These are phyloP conservation scores for Lagorchestes hirsutus DNA, from an alignment of 2,797 vertebrate species.

Conservation along the genomic window DNA sequence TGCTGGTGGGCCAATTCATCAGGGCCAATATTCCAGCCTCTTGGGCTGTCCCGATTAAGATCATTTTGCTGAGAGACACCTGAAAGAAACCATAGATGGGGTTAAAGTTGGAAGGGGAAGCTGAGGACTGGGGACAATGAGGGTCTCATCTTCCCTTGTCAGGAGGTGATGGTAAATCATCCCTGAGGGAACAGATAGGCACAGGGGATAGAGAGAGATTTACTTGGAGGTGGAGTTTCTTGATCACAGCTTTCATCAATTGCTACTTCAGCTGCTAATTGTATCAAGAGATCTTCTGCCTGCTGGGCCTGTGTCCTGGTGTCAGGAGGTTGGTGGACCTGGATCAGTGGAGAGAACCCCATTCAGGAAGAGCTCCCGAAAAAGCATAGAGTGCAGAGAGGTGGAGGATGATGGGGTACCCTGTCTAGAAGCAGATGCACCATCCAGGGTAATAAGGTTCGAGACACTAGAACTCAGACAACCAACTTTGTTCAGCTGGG, in stretches of 20 bases:
- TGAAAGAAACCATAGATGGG: constrained; percentile 62
- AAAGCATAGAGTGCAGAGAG: neutral
- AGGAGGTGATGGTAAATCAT: constrained; percentile 26
- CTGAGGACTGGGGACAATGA: constrained; percentile 28
- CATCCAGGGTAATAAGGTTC: neutral
- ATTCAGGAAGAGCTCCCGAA: constrained; percentile 25
- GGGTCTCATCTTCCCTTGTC: constrained; percentile 15
- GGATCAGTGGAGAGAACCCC: constrained; percentile 58
- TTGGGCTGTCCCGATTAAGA: constrained; percentile 87
- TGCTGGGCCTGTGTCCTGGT: constrained; percentile 91
- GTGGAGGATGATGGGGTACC: neutral
- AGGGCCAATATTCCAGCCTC: constrained; percentile 76
- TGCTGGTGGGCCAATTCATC: constrained; percentile 87
- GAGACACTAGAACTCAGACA: neutral
- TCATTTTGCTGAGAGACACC: constrained; percentile 87
- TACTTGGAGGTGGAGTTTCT: constrained; percentile 82
- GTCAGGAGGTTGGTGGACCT: constrained; percentile 91
- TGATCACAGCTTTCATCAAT: constrained; percentile 89
- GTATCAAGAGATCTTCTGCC: constrained; percentile 91
- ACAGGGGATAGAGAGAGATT: constrained; percentile 51
- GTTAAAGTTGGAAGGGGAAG: neutral
- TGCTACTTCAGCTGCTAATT: constrained; percentile 92
- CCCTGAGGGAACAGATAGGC: neutral
- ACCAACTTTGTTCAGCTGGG: neutral
- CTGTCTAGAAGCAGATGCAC: neutral